phyloP scores from a whole-genome alignment of 2,113 vertebrate genomes.

The Indicator indicator region DNA sequence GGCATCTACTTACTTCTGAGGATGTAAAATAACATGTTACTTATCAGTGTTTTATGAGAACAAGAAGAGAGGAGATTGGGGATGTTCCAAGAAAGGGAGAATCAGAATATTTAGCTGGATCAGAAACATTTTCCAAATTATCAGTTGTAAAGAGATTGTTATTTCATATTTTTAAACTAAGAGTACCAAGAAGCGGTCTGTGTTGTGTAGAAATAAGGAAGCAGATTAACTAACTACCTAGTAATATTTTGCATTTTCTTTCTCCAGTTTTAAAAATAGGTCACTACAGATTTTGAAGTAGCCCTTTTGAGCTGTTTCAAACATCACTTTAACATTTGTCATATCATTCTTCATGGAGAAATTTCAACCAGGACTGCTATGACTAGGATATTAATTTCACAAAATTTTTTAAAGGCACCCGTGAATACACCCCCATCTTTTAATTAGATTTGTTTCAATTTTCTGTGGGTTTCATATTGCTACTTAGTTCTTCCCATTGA shows the following conservation, averaged over 20 bases:
- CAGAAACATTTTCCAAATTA: constrained; percentile 1
- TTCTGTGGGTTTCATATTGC: not conserved
- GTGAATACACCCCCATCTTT: not conserved
- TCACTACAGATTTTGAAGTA: not conserved
- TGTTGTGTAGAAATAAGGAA: not conserved
- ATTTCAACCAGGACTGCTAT: not conserved
- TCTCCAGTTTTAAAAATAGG: not conserved
- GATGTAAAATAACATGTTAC: not conserved
- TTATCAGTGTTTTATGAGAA: not conserved
- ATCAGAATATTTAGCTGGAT: not conserved
- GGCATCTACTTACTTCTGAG: not conserved
- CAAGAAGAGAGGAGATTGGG: not conserved
- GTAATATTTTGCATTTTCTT: not conserved
- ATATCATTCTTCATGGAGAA: not conserved
- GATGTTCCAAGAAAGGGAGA: not conserved
- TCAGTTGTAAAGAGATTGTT: not conserved
- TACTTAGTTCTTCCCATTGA: not conserved
- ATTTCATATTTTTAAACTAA: not conserved
- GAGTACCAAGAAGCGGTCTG: not conserved
- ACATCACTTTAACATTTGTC: not conserved
- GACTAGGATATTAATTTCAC: not conserved
- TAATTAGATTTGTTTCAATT: not conserved
- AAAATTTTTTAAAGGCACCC: not conserved
- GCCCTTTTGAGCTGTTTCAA: not conserved
- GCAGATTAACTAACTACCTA: not conserved